phyloP scores from a whole-genome alignment of 1,140 invertebrate species.

The Melipona quadrifasciata region DNA sequence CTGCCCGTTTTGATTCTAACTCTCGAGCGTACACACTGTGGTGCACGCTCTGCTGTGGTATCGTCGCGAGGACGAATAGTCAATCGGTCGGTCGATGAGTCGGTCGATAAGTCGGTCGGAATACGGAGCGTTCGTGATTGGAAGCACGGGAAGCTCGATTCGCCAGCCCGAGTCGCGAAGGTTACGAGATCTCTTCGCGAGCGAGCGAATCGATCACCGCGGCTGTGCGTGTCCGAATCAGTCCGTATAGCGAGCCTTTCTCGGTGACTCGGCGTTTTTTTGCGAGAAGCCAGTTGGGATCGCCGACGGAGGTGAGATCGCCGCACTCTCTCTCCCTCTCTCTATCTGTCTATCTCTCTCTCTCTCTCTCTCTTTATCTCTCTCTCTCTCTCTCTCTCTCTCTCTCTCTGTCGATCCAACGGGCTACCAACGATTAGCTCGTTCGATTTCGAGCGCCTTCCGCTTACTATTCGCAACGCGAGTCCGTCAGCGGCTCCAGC shows the following conservation, averaged over 20 bases:
- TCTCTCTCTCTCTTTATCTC: no score
- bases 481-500: conserved; percentile 79
- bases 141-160: neutral
- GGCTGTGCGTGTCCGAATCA: neutral
- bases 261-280: conserved; percentile 20
- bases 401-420: neutral
- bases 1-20: conserved; percentile 66
- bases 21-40: conserved; percentile 39
- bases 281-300: conserved; percentile 19
- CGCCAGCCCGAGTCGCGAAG: no score
- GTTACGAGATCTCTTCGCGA: neutral
- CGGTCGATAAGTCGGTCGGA: neutral
- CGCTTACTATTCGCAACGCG: conserved; percentile 79
- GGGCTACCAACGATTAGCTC: conserved; percentile 23
- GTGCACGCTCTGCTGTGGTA: neutral
- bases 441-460: neutral
- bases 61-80: conserved; percentile 30
- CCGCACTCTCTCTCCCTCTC: no score
- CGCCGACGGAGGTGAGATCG: conserved; percentile 16
- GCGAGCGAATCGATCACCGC: neutral
- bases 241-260: conserved; percentile 8
- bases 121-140: neutral
- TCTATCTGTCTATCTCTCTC: no score
- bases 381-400: no score
- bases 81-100: no score